Conservation (phyloP, 2,113 vertebrate species). For the Athene noctua region DNA sequence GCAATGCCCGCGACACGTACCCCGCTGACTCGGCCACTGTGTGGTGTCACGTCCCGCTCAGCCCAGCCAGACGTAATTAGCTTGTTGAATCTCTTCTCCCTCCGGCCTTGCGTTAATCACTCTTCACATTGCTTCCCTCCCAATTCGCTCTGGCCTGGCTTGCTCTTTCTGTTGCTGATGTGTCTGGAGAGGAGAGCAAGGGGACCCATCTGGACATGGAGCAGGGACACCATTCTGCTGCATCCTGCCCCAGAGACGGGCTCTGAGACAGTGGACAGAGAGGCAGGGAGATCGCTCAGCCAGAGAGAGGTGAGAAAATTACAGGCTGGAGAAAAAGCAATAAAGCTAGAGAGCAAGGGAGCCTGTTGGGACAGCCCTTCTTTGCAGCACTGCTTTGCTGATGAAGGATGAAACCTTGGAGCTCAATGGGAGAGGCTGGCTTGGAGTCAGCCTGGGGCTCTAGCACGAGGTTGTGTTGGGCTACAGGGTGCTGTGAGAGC, state of each 20-base stretch:
- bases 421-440: not conserved
- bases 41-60: not conserved
- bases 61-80: conserved; percentile 52
- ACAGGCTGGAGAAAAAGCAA: not conserved
- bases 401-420: not conserved
- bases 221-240: not conserved
- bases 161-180: not conserved
- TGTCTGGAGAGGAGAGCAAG: not conserved
- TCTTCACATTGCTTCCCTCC: conserved; percentile 31
- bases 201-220: not conserved
- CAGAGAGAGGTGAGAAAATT: not conserved
- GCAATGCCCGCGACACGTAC: rapidly evolving
- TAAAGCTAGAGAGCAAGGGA: not conserved
- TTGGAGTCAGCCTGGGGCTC: not conserved
- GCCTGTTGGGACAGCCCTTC: not conserved
- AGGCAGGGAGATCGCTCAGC: not conserved
- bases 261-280: not conserved
- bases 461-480: not conserved
- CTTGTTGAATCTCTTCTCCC: conserved; percentile 51
- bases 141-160: conserved; percentile 11
- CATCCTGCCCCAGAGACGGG: not conserved
- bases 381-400: not conserved
- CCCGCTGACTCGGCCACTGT: not conserved
- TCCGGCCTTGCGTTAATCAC: conserved; percentile 53
- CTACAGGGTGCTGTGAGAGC: not conserved